These are phyloP conservation scores for Halictus rubicundus DNA, from an alignment of 1,140 invertebrate species.

Conservation along the genomic window DNA sequence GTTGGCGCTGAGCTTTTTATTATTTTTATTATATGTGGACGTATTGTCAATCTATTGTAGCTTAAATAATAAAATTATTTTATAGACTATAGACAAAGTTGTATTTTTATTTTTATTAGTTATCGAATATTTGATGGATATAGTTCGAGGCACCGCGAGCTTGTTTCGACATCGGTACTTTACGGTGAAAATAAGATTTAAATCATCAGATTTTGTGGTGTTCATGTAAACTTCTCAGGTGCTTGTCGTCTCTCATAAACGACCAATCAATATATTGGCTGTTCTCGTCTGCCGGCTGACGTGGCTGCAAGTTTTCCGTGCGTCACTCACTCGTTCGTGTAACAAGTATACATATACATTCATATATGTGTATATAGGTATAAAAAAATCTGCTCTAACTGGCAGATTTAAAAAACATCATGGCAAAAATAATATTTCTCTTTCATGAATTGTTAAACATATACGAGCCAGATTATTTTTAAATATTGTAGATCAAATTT, in stretches of 20 bases:
- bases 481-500: no score
- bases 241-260: slow-evolving; percentile 38
- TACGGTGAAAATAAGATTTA: slow-evolving; percentile 34
- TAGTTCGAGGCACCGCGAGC: background rate
- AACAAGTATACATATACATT: background rate
- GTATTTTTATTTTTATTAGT: background rate
- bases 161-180: slow-evolving; percentile 5
- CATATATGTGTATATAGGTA: background rate
- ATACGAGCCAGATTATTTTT: no score
- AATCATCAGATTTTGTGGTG: slow-evolving; percentile 39
- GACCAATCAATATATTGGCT: slow-evolving; percentile 54
- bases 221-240: slow-evolving; percentile 38
- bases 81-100: background rate
- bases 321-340: slow-evolving; percentile 31
- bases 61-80: no score
- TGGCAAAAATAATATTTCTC: no score
- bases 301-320: slow-evolving; percentile 55
- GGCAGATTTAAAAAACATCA: background rate
- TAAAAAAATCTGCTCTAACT: background rate
- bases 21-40: no score
- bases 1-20: no score
- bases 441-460: no score
- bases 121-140: slow-evolving; percentile 25
- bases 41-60: no score
- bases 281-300: slow-evolving; percentile 42